Evolutionary conservation across 2,113 vertebrate species (phyloP), one percentile per base, ranked within the genome.

Genomic region (Apodemus sylvaticus): DNA sequence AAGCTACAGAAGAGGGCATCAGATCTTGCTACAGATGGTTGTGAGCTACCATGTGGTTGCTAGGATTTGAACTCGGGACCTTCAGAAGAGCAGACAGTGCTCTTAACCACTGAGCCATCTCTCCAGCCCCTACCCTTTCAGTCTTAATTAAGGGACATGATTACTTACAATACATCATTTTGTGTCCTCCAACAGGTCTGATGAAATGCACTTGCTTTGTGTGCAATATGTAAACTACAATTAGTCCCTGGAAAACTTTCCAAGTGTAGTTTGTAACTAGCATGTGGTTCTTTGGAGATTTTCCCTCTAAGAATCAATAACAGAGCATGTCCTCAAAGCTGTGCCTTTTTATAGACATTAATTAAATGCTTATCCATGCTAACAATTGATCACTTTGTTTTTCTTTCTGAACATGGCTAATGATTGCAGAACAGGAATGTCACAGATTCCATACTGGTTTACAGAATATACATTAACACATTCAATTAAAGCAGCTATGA

Each of bases 211-310:
- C 66, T 22, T 2, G 58, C 94, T 70, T 96, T 92, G 14, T 89
- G 79, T 58, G 91, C 94, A 4, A 94, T 92, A 96, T 86, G 92
- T 39, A 86, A 60, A 53, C 14, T 9, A 76, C 97, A 93, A 78
- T 58, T 82, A 12, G 29, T 94, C 83, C 90, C 97, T 97, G 83
- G 81, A 96, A 97, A 95, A 95, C 48, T 81, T 95, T 96, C 79
- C 87, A 95, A 86, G 1, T 92, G 96, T 74, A 91, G 26, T 96
- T 96, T 82, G 82, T 94, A 92, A 89, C 58, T 97, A 64, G 92
- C 92, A 94, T 76, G 51, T 83, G 42, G 2, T 97, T 97, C 66
- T 97, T 94, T 88, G 93, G 77, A 96, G 3, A 36, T 83, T 95
- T 98, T 26, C 1, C 73, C n/a, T 96, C 96, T 97, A 77, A 94